Conservation (phyloP, 2,888 invertebrate species). For the Aphodius sticticus region DNA sequence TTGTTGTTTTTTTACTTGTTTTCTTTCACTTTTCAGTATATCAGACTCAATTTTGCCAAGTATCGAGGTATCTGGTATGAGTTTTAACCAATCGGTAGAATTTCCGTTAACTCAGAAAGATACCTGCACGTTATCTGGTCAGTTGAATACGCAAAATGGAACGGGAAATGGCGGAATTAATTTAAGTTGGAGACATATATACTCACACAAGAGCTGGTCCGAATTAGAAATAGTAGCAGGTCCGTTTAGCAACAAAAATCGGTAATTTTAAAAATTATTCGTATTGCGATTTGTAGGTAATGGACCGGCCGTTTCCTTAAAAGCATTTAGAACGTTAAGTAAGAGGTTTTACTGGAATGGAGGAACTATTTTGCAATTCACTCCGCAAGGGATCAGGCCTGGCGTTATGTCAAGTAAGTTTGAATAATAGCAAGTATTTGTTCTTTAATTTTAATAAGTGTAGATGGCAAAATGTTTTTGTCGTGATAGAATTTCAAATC, state of each 20-base stretch:
- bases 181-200: constrained; percentile 77
- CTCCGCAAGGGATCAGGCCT: constrained; percentile 78
- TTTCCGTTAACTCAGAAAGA: constrained; percentile 88
- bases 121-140: constrained; percentile 84
- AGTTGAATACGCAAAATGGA: constrained; percentile 87
- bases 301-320: constrained; percentile 80
- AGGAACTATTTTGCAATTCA: constrained; percentile 78
- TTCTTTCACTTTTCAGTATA: constrained; percentile 47
- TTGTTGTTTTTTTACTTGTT: too few relatives aligned
- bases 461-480: not conserved
- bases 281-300: constrained; percentile 58
- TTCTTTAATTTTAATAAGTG: constrained; percentile 14
- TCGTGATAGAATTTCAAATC: too few relatives aligned
- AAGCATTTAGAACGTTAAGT: constrained; percentile 79
- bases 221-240: constrained; percentile 88
- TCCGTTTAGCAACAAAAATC: constrained; percentile 35
- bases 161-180: constrained; percentile 83
- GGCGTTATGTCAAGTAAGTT: constrained; percentile 78
- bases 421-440: constrained; percentile 8
- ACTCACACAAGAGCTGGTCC: constrained; percentile 86
- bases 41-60: constrained; percentile 67
- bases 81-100: constrained; percentile 91
- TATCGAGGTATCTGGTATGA: constrained; percentile 93
- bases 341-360: constrained; percentile 80
- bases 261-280: not conserved